Evolutionary conservation across 1,140 invertebrate species (phyloP), one percentile per base, ranked within the genome.

Genomic region (Tetragonula clypearis): DNA sequence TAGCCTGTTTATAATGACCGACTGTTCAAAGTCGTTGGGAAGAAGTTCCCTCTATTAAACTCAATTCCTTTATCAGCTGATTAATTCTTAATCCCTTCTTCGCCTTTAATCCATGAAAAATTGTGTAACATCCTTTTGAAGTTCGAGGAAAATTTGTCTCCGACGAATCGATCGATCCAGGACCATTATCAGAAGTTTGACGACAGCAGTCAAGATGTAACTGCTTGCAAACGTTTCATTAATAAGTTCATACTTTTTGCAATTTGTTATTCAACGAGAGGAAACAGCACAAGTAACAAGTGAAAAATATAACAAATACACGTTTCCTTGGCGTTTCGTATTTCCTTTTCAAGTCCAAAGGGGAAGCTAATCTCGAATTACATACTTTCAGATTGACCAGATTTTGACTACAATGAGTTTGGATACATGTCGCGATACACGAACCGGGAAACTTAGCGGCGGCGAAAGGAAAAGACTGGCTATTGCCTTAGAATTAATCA

Each of bases 391-490:
- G 96, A 95, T 97, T 62, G 95, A 96, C 87, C 96, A 98, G 91
- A 97, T 98, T 86, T 94, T 98, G 79, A 94, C 96, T 53, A 96
- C 97, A 65, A 93, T 99, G 86, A 96, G 97, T 21, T 94, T 97
- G 23, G 96, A 95, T 72, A 96, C 96, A 79, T 95, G 96, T 71
- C 95, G 96, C 77, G 95, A 97, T 86, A 98, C 97, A 1, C 94
- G 96, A 65, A 96, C 97, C 1, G 94, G 94, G n/a, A 96, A 97
- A 82, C 95, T 99, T 11, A 98, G 98, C 6, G 98, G 98, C 55
- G 98, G 98, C 6, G 97, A 99, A 94, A 96, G 96, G 89, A 98
- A 98, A 94, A 95, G 98, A 90, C 95, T 99, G 6, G 97, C 97
- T 6, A 98, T 99, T 77, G 98, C 98, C n/a, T 95, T 98, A 62